These are phyloP conservation scores for Pelusios castaneus DNA, from an alignment of 2,113 vertebrate genomes.

Conservation along the genomic window DNA sequence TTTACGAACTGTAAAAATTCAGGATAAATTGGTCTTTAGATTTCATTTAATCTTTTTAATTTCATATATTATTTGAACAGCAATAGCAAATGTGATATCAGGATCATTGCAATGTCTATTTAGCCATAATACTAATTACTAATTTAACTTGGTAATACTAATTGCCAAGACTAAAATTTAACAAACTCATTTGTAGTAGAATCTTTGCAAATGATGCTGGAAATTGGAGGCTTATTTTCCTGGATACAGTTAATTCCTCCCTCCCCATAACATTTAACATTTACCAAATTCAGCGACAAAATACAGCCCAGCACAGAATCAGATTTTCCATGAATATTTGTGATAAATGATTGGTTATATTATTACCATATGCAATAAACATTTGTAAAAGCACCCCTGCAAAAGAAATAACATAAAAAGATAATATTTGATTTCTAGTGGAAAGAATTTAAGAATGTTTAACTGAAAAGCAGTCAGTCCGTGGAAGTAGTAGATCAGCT, in stretches of 20 bases:
- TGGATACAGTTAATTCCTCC: constrained; percentile 29
- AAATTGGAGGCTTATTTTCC: constrained; percentile 38
- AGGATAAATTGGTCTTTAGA: background rate
- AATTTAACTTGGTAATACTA: background rate
- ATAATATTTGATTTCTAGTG: constrained; percentile 59
- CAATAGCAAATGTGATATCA: background rate
- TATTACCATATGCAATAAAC: constrained; percentile 47
- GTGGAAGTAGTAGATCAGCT: constrained; percentile 12
- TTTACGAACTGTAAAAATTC: background rate
- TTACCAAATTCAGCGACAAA: constrained; percentile 53
- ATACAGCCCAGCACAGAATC: constrained; percentile 30
- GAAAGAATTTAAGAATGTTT: constrained; percentile 60
- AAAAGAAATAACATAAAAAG: constrained; percentile 57
- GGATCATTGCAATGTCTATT: background rate
- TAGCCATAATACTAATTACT: background rate
- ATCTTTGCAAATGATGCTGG: constrained; percentile 23
- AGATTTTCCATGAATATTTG: constrained; percentile 48
- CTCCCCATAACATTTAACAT: constrained; percentile 40
- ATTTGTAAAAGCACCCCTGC: constrained; percentile 44
- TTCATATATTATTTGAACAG: background rate
- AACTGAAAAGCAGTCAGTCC: constrained; percentile 10
- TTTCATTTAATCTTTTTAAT: background rate
- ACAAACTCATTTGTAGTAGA: background rate
- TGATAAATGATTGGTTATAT: constrained; percentile 48
- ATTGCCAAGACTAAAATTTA: background rate